Evolutionary conservation across 2,113 vertebrate genomes (phyloP), one percentile per base, ranked within the genome.

Genomic region (Todiramphus saurophagus): DNA sequence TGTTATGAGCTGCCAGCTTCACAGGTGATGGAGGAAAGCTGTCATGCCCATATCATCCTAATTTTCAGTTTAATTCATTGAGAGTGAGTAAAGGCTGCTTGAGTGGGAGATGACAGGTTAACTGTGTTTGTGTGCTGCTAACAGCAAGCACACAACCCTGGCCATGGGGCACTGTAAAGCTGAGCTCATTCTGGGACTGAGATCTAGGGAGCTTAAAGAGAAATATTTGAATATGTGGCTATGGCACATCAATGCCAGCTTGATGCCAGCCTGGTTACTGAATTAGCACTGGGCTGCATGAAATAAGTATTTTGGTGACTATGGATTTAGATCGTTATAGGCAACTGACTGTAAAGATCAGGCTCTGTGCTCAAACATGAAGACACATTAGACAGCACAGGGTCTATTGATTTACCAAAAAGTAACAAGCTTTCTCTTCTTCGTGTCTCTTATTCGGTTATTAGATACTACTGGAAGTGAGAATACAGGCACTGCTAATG

Each of bases 401-500:
- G 6, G 11, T 64, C 48, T 91, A n/a, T 21, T 85, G 58, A 58
- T 83, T 73, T 86, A 76, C 63, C 82, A 58, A n/a, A 72, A 87
- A 50, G 14, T 55, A 55, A 68, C 41, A 85, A 53, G 16, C 21
- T 69, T 84, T 62, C 39, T 82, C 30, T 55, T 75, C n/a, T 75
- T 73, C 30, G 18, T 1, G 8, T 60, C 39, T 75, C 27, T 56
- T 58, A 24, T 6, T 68, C 58, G 48, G 13, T 51, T 87, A 14
- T 35, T 60, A 59, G 35, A 44, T 53, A 19, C 10, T 28, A 4
- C 48, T 85, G 72, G 25, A 85, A 73, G 35, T 31, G 30, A 67
- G 33, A 64, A 10, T 39, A 53, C 0, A 0, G 27, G 11, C 16
- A 41, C 37, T 30, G 43, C 43, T 81, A 73, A 67, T 0, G 0